Base-by-base conservation (phyloP, 2,888 invertebrate genomes). In the Agonopterix arenella region DNA sequence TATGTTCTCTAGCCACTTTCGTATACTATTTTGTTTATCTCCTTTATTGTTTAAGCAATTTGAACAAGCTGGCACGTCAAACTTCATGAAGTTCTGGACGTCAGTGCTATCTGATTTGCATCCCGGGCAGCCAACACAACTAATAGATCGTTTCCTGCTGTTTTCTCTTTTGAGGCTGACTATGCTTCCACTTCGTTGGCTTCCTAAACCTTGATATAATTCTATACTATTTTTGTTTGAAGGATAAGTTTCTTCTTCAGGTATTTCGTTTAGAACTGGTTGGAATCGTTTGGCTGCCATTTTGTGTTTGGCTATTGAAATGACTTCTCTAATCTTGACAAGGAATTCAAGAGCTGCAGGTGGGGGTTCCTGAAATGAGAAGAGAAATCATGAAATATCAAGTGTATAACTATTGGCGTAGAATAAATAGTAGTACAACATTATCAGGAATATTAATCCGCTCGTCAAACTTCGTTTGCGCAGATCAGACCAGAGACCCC, bases 321-420 rank as follows among this genome's bases (percentile, higher is more conserved):
- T 97, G 5, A 97, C 97, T 89, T 97, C 96, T 55, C 97, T 92
- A 56, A 97, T 96, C 90, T 96, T 96, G 1, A 93, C 91, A 47
- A 97, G 89, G 75, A 97, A 97, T 78, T 97, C 97, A 60, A 97
- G 84, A 18, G 97, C 97, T 49, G 96, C 96, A 43, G 96, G 95
- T 45, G 97, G 97, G 16, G 97, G 97, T 61, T 96, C 93, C 94
- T 96, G 84, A n/a, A 89, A 89, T 28, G 28, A 28, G 28, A 28
- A 28, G 28, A 28, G 1, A 5, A 28, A 28, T 28, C 5, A 1
- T 28, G 5, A 28, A 18, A 18, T 16, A 16, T 16, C 16, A 16
- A 16, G 2, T 16, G 2, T 16, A 16, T 16, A 16, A 16, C 16
- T 16, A 16, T 16, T 2, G 1, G 18, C 18, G 3, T 3, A 18